Evolutionary conservation across 1,140 invertebrate species (phyloP).

Genomic region (Drosophila dunni): DNA sequence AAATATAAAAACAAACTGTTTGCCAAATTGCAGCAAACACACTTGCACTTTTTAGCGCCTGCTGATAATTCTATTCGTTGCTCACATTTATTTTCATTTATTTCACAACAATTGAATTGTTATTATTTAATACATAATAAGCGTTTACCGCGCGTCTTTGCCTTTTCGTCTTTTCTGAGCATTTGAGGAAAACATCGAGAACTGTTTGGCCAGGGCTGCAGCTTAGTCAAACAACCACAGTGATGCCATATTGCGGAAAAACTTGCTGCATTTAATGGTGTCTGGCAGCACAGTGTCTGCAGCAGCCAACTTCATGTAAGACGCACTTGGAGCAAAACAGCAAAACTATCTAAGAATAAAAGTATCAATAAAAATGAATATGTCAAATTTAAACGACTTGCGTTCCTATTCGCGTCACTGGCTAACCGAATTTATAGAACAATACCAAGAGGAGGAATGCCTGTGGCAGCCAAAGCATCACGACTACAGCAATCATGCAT

Average conservation of each 20-base stretch:
- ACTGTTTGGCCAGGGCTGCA: slow-evolving; percentile 25
- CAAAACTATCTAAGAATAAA: slow-evolving; percentile 46
- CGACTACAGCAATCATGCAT: slow-evolving; percentile 80
- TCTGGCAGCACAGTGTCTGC: slow-evolving; percentile 24
- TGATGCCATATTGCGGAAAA: slow-evolving; percentile 15
- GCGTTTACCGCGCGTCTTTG: slow-evolving; percentile 44
- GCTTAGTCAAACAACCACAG: neutral
- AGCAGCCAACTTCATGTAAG: slow-evolving; percentile 67
- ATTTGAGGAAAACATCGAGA: slow-evolving; percentile 48
- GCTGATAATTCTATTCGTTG: neutral
- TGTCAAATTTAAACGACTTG: slow-evolving; percentile 64
- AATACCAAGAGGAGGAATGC: slow-evolving; percentile 82
- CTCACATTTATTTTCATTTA: slow-evolving; percentile 39
- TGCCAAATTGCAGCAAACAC: slow-evolving; percentile 11
- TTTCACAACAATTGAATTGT: slow-evolving; percentile 19
- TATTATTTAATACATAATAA: slow-evolving; percentile 47
- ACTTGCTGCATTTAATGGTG: neutral
- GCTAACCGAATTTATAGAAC: slow-evolving; percentile 83
- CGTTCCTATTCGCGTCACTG: slow-evolving; percentile 80
- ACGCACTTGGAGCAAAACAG: slow-evolving; percentile 73
- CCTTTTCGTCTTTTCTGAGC: slow-evolving; percentile 23
- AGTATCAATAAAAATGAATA: slow-evolving; percentile 61
- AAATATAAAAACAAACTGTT: slow-evolving; percentile 34
- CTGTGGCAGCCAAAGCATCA: slow-evolving; percentile 84
- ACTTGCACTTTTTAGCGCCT: slow-evolving; percentile 25